Conservation (phyloP, 2,797 vertebrate genomes). For the Muscicapa striata region DNA sequence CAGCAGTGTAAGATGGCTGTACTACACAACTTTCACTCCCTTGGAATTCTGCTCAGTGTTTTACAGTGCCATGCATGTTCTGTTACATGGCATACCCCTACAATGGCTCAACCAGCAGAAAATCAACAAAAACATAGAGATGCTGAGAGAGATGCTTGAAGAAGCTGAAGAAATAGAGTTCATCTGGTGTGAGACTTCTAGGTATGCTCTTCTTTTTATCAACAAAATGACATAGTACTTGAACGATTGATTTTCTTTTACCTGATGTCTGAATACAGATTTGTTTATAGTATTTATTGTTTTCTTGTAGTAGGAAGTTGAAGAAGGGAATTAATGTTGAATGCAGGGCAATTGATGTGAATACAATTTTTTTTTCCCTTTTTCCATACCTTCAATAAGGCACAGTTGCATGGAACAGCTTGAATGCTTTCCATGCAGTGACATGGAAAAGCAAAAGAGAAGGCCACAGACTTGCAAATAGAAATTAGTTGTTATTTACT, state of each 20-base stretch:
- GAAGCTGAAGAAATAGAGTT: slow-evolving; percentile 56
- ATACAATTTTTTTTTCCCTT: not conserved
- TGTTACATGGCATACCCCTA: not conserved
- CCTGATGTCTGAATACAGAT: not conserved
- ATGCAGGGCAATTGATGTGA: not conserved
- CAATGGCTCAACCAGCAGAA: not conserved
- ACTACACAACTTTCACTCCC: not conserved
- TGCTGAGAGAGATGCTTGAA: slow-evolving; percentile 12
- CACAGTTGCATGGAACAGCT: not conserved
- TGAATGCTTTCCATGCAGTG: not conserved
- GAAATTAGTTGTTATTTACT: not conserved
- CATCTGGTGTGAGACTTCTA: slow-evolving; percentile 56
- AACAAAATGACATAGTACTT: not conserved
- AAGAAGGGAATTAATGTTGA: not conserved
- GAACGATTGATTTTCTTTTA: not conserved
- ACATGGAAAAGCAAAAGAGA: not conserved
- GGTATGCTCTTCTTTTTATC: slow-evolving; percentile 68
- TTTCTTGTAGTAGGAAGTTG: not conserved
- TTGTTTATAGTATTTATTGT: not conserved
- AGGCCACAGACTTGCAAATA: not conserved
- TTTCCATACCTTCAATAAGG: not conserved
- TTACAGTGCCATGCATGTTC: slow-evolving; percentile 8
- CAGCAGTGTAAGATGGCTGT: not conserved
- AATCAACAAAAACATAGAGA: not conserved
- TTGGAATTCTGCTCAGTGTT: slow-evolving; percentile 18